phyloP scores from a whole-genome alignment of 2,888 invertebrate species.

The Helleia helle region DNA sequence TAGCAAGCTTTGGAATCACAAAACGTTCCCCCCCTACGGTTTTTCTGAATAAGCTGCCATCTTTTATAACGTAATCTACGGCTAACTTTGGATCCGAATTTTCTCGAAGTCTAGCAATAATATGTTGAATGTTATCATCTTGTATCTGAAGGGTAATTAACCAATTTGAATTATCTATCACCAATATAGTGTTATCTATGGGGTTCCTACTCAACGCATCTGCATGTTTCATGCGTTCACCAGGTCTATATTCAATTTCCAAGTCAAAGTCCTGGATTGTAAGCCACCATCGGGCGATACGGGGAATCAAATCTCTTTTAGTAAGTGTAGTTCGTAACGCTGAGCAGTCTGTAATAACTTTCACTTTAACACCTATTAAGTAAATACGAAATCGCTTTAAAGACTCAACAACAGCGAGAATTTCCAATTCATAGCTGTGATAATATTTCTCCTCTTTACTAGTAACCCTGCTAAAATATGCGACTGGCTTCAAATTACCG shows the following conservation, averaged over 20 bases:
- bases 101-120: neutral
- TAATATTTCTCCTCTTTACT: neutral
- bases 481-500: neutral
- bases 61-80: no score
- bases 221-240: neutral
- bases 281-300: neutral
- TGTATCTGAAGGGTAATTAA: neutral
- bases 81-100: neutral
- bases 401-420: neutral
- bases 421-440: neutral
- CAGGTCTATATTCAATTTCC: neutral
- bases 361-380: neutral
- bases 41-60: no score
- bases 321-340: no score
- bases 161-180: neutral
- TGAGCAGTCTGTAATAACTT: neutral
- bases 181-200: neutral
- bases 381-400: neutral
- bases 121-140: neutral
- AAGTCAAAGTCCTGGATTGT: neutral
- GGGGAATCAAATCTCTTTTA: neutral
- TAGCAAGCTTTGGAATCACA: no score
- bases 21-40: no score
- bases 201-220: neutral
- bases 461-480: conserved; percentile 1